Evolutionary conservation across 2,888 invertebrate species (phyloP).

Genomic region (Polydrusus cervinus): DNA sequence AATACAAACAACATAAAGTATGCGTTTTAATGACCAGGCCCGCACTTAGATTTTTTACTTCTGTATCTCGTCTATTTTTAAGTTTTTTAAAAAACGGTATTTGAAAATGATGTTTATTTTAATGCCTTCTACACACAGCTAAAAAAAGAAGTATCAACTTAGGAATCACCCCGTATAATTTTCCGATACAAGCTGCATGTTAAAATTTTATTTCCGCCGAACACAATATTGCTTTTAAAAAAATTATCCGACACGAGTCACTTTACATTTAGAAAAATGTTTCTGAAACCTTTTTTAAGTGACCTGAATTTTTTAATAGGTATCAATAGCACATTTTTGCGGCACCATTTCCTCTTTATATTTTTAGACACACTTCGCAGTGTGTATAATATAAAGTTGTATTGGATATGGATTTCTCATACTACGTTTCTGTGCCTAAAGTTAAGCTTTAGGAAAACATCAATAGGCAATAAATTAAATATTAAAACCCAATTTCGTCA

Average conservation of each 20-base stretch:
- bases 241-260: not conserved
- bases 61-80: no score
- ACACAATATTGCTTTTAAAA: slow-evolving; percentile 11
- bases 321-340: slow-evolving; percentile 31
- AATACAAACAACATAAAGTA: no score
- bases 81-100: no score
- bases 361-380: slow-evolving; percentile 11
- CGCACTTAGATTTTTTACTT: no score
- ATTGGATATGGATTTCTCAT: slow-evolving; percentile 6
- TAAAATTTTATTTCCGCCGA: not conserved
- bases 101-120: no score
- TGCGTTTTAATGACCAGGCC: no score
- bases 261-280: slow-evolving; percentile 12
- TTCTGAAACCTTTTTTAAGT: slow-evolving; percentile 26
- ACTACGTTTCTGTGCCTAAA: not conserved
- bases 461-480: slow-evolving; percentile 19
- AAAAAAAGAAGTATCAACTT: no score
- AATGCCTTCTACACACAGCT: no score
- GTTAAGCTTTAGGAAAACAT: slow-evolving; percentile 8
- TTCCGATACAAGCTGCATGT: no score
- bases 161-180: no score
- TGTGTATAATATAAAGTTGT: slow-evolving; percentile 8
- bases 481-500: slow-evolving; percentile 3
- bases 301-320: slow-evolving; percentile 39
- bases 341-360: slow-evolving; percentile 21